Conservation (phyloP, 2,797 vertebrate genomes). For the Microctenopoma steveboyesi region DNA sequence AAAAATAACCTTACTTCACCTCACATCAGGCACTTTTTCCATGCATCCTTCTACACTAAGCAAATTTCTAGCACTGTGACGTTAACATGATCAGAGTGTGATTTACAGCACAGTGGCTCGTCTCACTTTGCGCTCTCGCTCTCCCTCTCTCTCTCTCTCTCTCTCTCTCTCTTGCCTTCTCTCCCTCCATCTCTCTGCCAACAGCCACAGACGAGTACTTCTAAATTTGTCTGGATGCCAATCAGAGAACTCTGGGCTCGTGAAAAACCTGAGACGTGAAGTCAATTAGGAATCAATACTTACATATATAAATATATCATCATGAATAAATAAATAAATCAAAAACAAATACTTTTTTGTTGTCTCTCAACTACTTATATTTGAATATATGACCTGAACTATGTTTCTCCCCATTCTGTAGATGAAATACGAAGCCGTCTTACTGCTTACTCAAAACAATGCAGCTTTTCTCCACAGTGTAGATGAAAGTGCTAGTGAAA, state of each 20-base stretch:
- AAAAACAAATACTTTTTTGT: too few relatives aligned
- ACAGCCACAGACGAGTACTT: conserved; percentile 73
- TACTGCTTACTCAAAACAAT: conserved; percentile 49
- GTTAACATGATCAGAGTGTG: conserved; percentile 59
- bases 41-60: conserved; percentile 34
- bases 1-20: conserved; percentile 1
- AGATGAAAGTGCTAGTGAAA: conserved; percentile 83
- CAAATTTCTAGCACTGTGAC: conserved; percentile 58
- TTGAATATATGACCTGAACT: conserved; percentile 13
- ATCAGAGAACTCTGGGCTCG: conserved; percentile 50
- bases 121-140: conserved; percentile 52
- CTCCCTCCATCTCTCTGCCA: conserved; percentile 53
- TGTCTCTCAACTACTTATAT: not conserved
- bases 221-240: conserved; percentile 80
- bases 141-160: not conserved
- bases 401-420: conserved; percentile 79
- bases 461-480: conserved; percentile 72
- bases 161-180: conserved; percentile 14
- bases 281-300: conserved; percentile 6
- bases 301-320: not conserved
- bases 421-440: conserved; percentile 73
- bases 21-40: conserved; percentile 36
- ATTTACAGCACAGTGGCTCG: conserved; percentile 70
- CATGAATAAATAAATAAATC: not conserved
- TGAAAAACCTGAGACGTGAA: conserved; percentile 37